These are phyloP conservation scores for Passer montanus DNA, from an alignment of 2,113 vertebrate genomes.

Conservation along the genomic window DNA sequence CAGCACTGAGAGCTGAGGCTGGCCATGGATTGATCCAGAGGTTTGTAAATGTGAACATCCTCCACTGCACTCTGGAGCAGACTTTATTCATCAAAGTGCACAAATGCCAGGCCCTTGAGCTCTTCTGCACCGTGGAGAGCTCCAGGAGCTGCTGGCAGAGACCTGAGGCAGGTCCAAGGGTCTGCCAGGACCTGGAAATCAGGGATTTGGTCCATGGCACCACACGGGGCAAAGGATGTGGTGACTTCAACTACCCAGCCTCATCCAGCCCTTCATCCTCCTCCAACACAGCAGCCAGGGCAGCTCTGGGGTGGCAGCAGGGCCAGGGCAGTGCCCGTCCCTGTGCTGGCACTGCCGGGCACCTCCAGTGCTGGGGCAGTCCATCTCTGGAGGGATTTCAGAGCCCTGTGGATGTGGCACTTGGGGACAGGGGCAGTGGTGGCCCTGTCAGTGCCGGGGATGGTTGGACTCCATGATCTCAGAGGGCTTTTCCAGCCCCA, in stretches of 20 bases:
- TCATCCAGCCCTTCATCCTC: neutral
- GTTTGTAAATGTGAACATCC: neutral
- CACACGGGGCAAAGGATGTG: neutral
- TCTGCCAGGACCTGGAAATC: neutral
- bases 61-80: neutral
- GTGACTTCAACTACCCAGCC: neutral
- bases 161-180: accelerated
- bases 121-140: accelerated
- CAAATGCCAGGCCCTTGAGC: neutral
- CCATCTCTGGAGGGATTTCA: neutral
- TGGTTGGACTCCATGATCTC: accelerated
- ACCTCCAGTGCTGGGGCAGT: neutral
- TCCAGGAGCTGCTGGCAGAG: neutral
- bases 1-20: neutral
- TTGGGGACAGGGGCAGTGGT: neutral
- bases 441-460: neutral
- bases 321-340: neutral
- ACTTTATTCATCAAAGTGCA: neutral
- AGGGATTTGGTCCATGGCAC: too few relatives aligned
- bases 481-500: neutral
- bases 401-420: neutral
- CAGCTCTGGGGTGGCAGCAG: neutral
- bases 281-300: neutral
- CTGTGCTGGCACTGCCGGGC: neutral
- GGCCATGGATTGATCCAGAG: neutral